Evolutionary conservation across 2,888 invertebrate species (phyloP), one percentile per base, ranked within the genome.

Genomic region (Labia minor): DNA sequence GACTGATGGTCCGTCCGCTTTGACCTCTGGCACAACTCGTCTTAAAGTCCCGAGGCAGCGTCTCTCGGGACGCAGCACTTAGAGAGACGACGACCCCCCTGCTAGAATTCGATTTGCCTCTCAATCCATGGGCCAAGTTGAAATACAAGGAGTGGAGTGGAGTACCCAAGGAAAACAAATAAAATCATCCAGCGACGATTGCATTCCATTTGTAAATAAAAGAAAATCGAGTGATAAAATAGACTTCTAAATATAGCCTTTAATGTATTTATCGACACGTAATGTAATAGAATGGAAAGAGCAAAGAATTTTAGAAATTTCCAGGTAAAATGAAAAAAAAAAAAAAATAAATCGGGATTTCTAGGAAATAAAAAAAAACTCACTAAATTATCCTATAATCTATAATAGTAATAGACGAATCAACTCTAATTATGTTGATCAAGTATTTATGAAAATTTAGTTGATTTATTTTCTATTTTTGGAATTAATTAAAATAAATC

Each of bases 151-250:
- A 49, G 16, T 6, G 33, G 33, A 33, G 33, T 11, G 14, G 49
- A 49, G 14, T 14, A 49, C 49, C 49, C 49, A 49, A 49, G 6
- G 16, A 49, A 49, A 49, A 49, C 49, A 49, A 49, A 49, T 49
- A 49, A 49, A 49, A 49, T 49, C 49, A 49, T 49, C 49, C 49
- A 49, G 49, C n/a, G 16, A 49, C 49, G n/a, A n/a, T n/a, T 49
- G n/a, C 3, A 14, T 11, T 11, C 49, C 26, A 26, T 26, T 26
- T 26, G 26, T 26, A 26, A 26, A 26, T 49, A 49, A 14, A 16
- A 49, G 16, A 49, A 49, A n/a, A 49, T n/a, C 8, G 49, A 49
- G 49, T n/a, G 49, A 49, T 8, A 14, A 16, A 49, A 49, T 16
- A 16, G 16, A 49, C 16, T n/a, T 16, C 49, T n/a, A 49, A 16